Evolutionary conservation across 2,888 invertebrate species (phyloP).

Genomic region (Hirtodrosophila cameraria): DNA sequence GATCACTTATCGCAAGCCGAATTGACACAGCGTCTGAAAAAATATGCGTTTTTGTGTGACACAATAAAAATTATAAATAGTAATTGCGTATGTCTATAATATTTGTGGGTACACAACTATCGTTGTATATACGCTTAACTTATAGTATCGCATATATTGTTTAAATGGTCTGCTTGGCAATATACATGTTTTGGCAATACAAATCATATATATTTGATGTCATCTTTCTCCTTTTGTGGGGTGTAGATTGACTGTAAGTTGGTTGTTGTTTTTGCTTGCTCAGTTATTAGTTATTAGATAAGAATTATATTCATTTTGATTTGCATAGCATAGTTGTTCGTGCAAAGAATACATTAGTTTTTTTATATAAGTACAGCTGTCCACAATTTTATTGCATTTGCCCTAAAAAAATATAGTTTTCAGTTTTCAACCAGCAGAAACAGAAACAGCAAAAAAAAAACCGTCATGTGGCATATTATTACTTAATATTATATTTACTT

Average conservation of each 20-base stretch:
- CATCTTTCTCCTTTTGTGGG: constrained; percentile 16
- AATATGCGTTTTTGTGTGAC: background rate
- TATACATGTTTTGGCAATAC: background rate
- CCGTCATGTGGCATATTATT: constrained; percentile 44
- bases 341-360: constrained; percentile 11
- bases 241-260: too few species aligned
- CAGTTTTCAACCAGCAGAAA: too few species aligned
- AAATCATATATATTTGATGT: constrained; percentile 10
- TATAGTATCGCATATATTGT: too few species aligned
- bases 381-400: constrained; percentile 14
- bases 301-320: constrained; percentile 30
- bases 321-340: background rate
- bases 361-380: constrained; percentile 10
- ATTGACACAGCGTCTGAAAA: too few species aligned
- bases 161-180: too few species aligned
- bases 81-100: too few species aligned
- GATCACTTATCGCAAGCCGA: too few species aligned
- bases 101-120: too few species aligned
- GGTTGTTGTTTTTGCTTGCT: constrained; percentile 3
- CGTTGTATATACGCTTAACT: too few species aligned
- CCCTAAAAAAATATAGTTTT: constrained; percentile 3
- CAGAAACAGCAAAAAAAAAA: background rate
- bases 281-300: constrained; percentile 40
- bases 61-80: too few species aligned
- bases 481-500: constrained; percentile 40